phyloP scores from a whole-genome alignment of 2,888 invertebrate species.

The Tribolium freemani region DNA sequence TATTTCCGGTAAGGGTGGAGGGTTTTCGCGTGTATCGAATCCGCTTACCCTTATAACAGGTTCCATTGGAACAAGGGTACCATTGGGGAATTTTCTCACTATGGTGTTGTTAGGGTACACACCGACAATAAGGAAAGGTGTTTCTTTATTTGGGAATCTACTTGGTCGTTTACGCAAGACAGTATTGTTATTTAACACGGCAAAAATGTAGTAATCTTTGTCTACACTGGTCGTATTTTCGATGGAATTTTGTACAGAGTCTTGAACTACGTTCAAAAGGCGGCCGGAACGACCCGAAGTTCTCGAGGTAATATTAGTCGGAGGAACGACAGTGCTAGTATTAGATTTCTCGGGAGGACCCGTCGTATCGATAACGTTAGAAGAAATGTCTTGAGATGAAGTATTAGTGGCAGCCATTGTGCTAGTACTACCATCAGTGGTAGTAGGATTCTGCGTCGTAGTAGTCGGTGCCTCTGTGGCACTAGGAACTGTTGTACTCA shows the following conservation, averaged over 20 bases:
- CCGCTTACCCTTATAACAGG: constrained; percentile 69
- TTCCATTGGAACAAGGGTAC: constrained; percentile 81
- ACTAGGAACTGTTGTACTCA: not conserved
- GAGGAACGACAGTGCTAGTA: constrained; percentile 40
- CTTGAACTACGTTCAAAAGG: constrained; percentile 53
- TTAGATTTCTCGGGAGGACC: constrained; percentile 29
- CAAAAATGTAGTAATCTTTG: constrained; percentile 81
- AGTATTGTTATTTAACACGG: constrained; percentile 83
- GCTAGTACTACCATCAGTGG: constrained; percentile 5
- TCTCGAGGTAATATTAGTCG: constrained; percentile 41
- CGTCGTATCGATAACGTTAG: constrained; percentile 38
- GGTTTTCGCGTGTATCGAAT: constrained; percentile 72
- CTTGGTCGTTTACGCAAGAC: constrained; percentile 83
- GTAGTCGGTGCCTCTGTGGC: not conserved
- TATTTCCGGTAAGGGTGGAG: constrained; percentile 73
- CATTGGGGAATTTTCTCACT: constrained; percentile 85
- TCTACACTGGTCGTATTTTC: constrained; percentile 67
- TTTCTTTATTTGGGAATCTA: constrained; percentile 76
- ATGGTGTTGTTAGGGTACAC: constrained; percentile 84
- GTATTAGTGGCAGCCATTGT: constrained; percentile 15
- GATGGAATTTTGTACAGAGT: constrained; percentile 53
- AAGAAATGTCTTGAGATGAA: constrained; percentile 29
- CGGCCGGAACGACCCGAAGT: constrained; percentile 57
- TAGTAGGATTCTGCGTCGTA: not conserved
- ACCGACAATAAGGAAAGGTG: constrained; percentile 82